Evolutionary conservation across 2,888 invertebrate genomes (phyloP), one percentile per base, ranked within the genome.

Genomic region (Drosophila subsilvestris): DNA sequence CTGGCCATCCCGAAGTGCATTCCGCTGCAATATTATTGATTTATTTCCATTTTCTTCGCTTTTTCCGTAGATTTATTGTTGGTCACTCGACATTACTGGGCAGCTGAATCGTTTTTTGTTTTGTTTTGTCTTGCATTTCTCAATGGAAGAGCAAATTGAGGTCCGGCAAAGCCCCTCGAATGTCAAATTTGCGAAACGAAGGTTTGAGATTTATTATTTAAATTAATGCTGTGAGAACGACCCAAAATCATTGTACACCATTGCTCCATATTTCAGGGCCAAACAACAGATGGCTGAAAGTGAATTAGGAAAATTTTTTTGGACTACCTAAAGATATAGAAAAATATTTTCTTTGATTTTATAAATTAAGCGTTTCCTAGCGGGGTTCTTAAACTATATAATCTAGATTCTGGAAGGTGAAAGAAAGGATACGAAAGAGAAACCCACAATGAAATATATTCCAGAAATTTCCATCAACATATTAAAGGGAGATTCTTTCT

Each of bases 11-110:
- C 47, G 17, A 44, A 44, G 47, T 43, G 22, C 60, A 10, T 12
- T 32, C 51, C 20, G 12, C 43, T 44, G 17, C 70, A 70, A 71
- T 84, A 47, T 65, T 63, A 85, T 87, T 80, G 80, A 80, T 80
- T 80, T 85, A 80, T 80, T 80, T 63, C 50, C 55, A 58, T 60
- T 53, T 60, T 62, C 63, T 57, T 70, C 63, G 48, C 47, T 75
- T 54, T 61, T 80, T 74, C 47, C 54, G 42, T 47, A 53, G 65
- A 74, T 80, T 77, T 74, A 71, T 84, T 47, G 57, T 57, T 67
- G 67, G 44, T 55, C 85, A 84, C 59, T 56, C 48, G 12, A 44
- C 42, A 17, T 18, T 9, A 5, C 29, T 17, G 32, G 32, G 47
- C 66, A 70, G 65, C 65, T 66, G 65, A 37, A 70, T 48, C 29